These are phyloP conservation scores for Nyctibius grandis DNA, from an alignment of 2,797 vertebrate species.

Conservation along the genomic window DNA sequence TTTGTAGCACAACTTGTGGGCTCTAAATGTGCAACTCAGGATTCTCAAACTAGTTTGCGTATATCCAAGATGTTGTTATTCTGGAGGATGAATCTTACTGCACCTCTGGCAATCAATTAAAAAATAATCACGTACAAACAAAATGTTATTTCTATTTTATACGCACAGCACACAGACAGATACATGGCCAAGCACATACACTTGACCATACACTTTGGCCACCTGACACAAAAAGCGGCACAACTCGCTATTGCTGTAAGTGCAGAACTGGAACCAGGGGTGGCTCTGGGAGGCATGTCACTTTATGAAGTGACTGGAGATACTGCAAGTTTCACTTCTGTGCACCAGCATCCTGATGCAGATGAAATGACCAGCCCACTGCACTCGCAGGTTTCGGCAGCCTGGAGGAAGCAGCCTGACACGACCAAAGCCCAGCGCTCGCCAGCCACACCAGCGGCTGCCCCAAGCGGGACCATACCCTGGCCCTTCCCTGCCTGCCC, in stretches of 20 bases:
- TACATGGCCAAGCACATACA: fast-evolving
- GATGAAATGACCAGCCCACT: not conserved
- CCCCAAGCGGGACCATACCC: fast-evolving
- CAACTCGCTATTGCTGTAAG: not conserved
- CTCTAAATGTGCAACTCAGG: not conserved
- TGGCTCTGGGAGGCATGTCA: fast-evolving
- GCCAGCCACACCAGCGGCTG: fast-evolving
- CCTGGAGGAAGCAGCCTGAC: not conserved
- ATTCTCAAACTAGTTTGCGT: not conserved
- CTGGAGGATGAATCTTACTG: not conserved
- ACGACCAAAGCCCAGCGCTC: not conserved
- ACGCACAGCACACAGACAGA: not conserved
- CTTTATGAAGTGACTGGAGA: not conserved
- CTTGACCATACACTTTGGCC: not conserved
- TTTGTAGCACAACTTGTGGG: not conserved
- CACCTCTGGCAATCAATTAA: not conserved
- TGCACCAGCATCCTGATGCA: not conserved
- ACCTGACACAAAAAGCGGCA: not conserved
- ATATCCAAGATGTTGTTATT: not conserved
- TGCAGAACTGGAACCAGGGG: not conserved
- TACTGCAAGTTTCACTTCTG: not conserved
- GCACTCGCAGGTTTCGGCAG: not conserved
- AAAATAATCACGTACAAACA: fast-evolving
- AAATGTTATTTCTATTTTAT: not conserved
- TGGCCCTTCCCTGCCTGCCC: too few relatives aligned